phyloP scores from a whole-genome alignment of 2,113 vertebrate species.

The human (Homo sapiens) region DNA sequence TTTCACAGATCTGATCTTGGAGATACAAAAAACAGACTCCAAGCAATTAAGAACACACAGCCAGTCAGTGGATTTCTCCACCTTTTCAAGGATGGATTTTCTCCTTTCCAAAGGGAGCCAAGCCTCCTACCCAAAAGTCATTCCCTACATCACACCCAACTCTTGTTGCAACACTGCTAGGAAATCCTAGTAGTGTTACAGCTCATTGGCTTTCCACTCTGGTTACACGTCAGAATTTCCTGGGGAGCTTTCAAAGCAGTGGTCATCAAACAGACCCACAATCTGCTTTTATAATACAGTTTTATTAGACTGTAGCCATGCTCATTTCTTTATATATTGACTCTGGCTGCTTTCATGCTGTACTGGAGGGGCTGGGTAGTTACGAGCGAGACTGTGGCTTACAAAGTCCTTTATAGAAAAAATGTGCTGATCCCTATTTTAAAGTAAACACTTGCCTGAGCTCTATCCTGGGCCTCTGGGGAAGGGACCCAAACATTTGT shows the following conservation, averaged over 20 bases:
- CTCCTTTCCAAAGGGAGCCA: not conserved
- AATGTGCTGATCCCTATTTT: not conserved
- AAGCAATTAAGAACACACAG: not conserved
- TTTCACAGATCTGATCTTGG: not conserved
- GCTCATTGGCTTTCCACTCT: not conserved
- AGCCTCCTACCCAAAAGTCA: not conserved
- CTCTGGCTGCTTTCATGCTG: not conserved
- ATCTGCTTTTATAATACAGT: not conserved
- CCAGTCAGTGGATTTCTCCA: not conserved
- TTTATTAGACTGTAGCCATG: not conserved
- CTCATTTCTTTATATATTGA: not conserved
- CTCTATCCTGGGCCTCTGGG: not conserved
- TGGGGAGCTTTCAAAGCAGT: not conserved
- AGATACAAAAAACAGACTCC: not conserved
- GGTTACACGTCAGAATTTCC: not conserved
- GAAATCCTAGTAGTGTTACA: not conserved
- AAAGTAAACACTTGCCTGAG: not conserved
- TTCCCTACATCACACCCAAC: not conserved
- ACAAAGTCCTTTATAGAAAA: conserved; percentile 2
- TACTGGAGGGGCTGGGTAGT: not conserved
- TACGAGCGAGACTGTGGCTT: not conserved
- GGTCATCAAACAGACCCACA: not conserved
- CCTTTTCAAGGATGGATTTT: not conserved
- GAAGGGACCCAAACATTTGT: not conserved
- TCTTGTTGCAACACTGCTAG: not conserved